phyloP scores from a whole-genome alignment of 2,113 vertebrate species.

The Chamaea fasciata region DNA sequence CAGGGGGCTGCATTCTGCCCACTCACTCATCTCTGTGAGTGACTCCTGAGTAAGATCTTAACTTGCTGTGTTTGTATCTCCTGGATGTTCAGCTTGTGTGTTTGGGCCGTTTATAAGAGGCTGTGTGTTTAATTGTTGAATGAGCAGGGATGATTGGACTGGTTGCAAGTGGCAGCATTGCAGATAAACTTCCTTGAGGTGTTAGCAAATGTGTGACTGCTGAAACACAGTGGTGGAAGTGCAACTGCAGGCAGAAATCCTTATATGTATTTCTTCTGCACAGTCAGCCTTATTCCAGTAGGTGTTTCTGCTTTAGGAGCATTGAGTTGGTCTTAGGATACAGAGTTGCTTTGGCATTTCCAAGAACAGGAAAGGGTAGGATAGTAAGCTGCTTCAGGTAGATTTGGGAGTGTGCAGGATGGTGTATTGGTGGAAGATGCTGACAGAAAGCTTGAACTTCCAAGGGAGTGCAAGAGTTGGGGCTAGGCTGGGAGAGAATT shows the following conservation, averaged over 20 bases:
- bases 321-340: not conserved
- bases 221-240: not conserved
- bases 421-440: not conserved
- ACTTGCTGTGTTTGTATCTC: not conserved
- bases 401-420: not conserved
- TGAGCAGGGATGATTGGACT: slow-evolving; percentile 2
- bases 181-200: not conserved
- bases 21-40: not conserved
- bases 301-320: not conserved
- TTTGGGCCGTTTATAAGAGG: not conserved
- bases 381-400: not conserved
- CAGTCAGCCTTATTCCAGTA: not conserved
- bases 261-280: not conserved
- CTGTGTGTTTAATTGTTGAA: not conserved
- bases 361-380: not conserved
- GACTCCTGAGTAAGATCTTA: not conserved
- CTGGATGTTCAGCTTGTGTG: not conserved
- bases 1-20: not conserved
- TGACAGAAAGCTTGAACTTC: not conserved
- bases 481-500: not conserved
- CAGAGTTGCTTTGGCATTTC: not conserved
- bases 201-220: not conserved
- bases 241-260: not conserved
- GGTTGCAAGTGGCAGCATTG: not conserved
- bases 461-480: not conserved